phyloP scores from a whole-genome alignment of 1,140 invertebrate genomes.

The Orchesella cincta region DNA sequence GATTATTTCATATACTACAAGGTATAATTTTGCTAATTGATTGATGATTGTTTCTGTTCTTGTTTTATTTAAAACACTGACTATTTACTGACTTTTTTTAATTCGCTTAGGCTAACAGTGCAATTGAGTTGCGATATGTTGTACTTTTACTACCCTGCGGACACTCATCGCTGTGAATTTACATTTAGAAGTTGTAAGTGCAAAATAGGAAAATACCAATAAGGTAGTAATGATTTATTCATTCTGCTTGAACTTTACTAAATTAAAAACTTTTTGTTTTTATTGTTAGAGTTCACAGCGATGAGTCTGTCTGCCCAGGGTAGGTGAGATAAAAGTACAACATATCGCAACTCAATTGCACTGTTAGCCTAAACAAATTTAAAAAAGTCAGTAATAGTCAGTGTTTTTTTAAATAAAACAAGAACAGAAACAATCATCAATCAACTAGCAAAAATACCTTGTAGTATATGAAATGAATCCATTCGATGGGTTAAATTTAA shows the following conservation, averaged over 20 bases:
- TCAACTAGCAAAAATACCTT: constrained; percentile 29
- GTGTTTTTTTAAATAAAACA: no score
- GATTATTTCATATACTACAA: constrained; percentile 41
- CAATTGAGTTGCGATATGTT: constrained; percentile 38
- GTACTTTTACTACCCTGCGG: constrained; percentile 44
- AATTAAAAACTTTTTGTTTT: no score
- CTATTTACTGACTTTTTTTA: not conserved
- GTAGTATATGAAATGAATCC: constrained; percentile 43
- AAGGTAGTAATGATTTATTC: no score
- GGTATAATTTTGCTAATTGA: constrained; percentile 26
- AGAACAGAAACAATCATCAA: no score
- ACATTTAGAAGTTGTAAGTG: constrained; percentile 44
- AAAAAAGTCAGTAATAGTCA: not conserved
- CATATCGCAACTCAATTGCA: constrained; percentile 37
- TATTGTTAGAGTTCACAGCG: constrained; percentile 34
- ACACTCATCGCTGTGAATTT: constrained; percentile 42
- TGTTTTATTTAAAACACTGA: no score
- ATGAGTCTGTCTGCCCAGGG: constrained; percentile 45
- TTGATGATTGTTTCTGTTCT: no score
- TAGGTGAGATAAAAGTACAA: constrained; percentile 44
- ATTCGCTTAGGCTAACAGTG: not conserved
- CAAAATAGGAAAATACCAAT: no score
- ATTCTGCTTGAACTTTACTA: no score
- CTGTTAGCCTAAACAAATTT: not conserved
- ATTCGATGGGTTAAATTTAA: constrained; percentile 33